These are phyloP conservation scores for Drosophila nannoptera DNA, from an alignment of 1,140 invertebrate genomes.

Conservation along the genomic window DNA sequence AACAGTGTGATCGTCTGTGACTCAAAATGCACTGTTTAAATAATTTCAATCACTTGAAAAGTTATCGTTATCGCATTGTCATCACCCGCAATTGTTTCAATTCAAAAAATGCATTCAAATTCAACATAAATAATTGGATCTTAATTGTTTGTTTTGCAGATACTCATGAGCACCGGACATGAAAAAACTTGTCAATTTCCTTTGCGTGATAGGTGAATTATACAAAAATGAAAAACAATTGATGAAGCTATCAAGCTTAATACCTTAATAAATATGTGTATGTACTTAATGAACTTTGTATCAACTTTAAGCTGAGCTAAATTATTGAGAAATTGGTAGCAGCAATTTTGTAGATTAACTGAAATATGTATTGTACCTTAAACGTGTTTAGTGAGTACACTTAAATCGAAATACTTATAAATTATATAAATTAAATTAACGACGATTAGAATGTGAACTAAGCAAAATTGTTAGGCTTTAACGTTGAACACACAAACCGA, in stretches of 20 bases:
- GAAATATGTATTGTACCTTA: slow-evolving; percentile 76
- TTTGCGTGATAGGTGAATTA: slow-evolving; percentile 79
- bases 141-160: slow-evolving; percentile 53
- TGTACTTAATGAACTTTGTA: slow-evolving; percentile 71
- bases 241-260: slow-evolving; percentile 39
- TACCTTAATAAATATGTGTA: slow-evolving; percentile 48
- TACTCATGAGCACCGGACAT: slow-evolving; percentile 79
- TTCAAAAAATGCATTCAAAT: not conserved
- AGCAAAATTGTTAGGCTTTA: slow-evolving; percentile 69
- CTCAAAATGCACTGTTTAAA: not conserved
- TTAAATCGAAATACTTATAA: slow-evolving; percentile 74
- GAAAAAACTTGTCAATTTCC: slow-evolving; percentile 79
- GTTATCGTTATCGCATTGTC: not conserved
- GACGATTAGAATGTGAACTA: slow-evolving; percentile 64
- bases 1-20: slow-evolving; percentile 1
- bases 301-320: slow-evolving; percentile 77
- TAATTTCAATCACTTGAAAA: not conserved
- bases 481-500: slow-evolving; percentile 53
- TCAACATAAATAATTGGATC: no score
- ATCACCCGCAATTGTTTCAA: not conserved
- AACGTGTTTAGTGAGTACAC: slow-evolving; percentile 65
- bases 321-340: slow-evolving; percentile 62
- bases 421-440: slow-evolving; percentile 32
- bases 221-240: slow-evolving; percentile 48
- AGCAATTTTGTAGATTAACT: slow-evolving; percentile 76